Conservation (phyloP, 2,113 vertebrate genomes). For the Rhinoderma darwinii region DNA sequence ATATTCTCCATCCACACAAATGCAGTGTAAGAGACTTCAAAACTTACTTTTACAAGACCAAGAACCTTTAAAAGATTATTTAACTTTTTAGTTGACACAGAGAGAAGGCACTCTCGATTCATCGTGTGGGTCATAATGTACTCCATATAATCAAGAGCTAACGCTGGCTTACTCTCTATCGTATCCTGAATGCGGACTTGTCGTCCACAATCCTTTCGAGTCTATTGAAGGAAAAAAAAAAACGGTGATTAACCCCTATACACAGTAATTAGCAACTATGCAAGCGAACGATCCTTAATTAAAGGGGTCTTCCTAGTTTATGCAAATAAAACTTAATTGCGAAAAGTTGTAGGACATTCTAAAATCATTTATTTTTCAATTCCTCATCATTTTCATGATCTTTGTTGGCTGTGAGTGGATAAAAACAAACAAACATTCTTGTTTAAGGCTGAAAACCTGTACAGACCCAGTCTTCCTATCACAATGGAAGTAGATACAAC, state of each 20-base stretch:
- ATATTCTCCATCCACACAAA: not conserved
- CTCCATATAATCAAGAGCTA: constrained; percentile 86
- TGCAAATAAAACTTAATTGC: too few relatives aligned
- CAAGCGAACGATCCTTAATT: too few relatives aligned
- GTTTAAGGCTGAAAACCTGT: too few relatives aligned
- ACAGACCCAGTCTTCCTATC: too few relatives aligned
- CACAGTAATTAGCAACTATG: too few relatives aligned
- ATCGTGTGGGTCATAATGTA: constrained; percentile 79
- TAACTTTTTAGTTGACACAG: constrained; percentile 74
- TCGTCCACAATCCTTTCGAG: constrained; percentile 58
- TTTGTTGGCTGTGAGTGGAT: too few relatives aligned
- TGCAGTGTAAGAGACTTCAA: not conserved
- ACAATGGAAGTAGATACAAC: too few relatives aligned
- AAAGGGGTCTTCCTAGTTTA: too few relatives aligned
- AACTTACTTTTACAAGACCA: constrained; percentile 78
- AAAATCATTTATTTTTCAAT: too few relatives aligned
- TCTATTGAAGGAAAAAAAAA: constrained; percentile 66
- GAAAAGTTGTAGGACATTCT: too few relatives aligned
- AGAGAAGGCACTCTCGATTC: constrained; percentile 78
- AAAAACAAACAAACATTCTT: too few relatives aligned
- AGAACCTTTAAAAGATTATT: constrained; percentile 80
- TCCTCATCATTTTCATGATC: too few relatives aligned
- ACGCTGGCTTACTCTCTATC: constrained; percentile 77
- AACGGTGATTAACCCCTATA: not conserved
- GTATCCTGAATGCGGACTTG: constrained; percentile 78